Conservation (phyloP, 1,140 invertebrate genomes). For the Calliopsis andreniformis region DNA sequence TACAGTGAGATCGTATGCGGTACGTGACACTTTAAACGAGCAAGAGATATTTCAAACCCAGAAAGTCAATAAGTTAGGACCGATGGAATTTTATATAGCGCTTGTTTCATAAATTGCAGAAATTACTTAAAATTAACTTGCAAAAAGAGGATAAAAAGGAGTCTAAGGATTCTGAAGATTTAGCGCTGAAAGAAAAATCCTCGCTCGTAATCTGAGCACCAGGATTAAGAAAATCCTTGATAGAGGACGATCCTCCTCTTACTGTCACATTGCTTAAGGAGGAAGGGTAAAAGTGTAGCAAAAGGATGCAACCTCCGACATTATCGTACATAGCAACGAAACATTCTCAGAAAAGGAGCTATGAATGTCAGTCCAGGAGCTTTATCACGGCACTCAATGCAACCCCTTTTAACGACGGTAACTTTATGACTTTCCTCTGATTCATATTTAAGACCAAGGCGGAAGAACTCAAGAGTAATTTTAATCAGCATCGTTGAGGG, state of each 20-base stretch:
- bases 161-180: not conserved
- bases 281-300: not conserved
- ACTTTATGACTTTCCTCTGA: not conserved
- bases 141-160: not conserved
- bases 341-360: not conserved
- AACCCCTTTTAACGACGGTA: not conserved
- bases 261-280: slow-evolving; percentile 23
- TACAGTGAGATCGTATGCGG: not conserved
- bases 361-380: not conserved
- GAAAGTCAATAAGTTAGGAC: no score
- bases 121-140: not conserved
- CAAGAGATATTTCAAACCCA: no score
- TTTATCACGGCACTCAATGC: not conserved
- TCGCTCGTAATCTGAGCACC: not conserved
- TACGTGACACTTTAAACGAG: not conserved
- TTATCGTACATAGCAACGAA: slow-evolving; percentile 43
- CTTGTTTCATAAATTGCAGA: no score
- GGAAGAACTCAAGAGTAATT: not conserved
- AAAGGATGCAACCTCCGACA: not conserved
- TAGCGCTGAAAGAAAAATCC: slow-evolving; percentile 20
- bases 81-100: no score
- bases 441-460: not conserved
- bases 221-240: slow-evolving; percentile 21
- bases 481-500: not conserved
- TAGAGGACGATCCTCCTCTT: not conserved